Evolutionary conservation across 2,113 vertebrate species (phyloP).

Genomic region (Mystacornis crossleyi): DNA sequence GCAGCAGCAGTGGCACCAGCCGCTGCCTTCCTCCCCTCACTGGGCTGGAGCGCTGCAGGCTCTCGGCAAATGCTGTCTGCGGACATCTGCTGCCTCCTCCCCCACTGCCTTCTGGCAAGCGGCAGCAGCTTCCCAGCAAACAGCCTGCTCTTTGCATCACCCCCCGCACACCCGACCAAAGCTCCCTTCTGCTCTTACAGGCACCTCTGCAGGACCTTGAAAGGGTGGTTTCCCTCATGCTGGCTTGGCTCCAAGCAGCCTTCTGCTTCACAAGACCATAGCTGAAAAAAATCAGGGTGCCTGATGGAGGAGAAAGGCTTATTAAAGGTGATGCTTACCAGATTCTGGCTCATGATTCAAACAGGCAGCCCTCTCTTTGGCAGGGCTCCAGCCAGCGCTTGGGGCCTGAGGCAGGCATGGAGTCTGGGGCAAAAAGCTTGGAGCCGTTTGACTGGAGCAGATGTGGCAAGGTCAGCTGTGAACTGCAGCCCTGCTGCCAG

Average conservation of each 20-base stretch:
- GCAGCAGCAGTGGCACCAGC: slow-evolving; percentile 35
- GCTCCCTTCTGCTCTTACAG: slow-evolving; percentile 31
- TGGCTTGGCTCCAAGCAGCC: slow-evolving; percentile 17
- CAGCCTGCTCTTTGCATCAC: slow-evolving; percentile 27
- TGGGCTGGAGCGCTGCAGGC: slow-evolving; percentile 15
- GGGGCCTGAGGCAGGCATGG: neutral
- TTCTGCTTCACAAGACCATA: neutral
- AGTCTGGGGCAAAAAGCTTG: neutral
- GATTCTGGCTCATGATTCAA: neutral
- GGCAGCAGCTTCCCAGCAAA: slow-evolving; percentile 31
- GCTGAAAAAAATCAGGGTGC: slow-evolving; percentile 19
- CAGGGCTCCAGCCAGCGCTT: neutral
- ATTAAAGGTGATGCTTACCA: slow-evolving; percentile 1
- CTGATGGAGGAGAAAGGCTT: neutral
- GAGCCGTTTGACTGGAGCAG: neutral
- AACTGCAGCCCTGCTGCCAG: neutral
- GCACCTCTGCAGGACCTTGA: slow-evolving; percentile 39
- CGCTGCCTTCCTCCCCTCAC: neutral
- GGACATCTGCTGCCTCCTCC: slow-evolving; percentile 63
- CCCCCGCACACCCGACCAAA: neutral
- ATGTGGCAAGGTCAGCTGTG: neutral
- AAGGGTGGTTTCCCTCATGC: neutral
- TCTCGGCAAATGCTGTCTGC: neutral
- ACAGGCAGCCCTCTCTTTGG: slow-evolving; percentile 6
- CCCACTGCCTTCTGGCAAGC: slow-evolving; percentile 35